Base-by-base conservation (phyloP, 2,113 vertebrate genomes). In the Neofelis nebulosa region DNA sequence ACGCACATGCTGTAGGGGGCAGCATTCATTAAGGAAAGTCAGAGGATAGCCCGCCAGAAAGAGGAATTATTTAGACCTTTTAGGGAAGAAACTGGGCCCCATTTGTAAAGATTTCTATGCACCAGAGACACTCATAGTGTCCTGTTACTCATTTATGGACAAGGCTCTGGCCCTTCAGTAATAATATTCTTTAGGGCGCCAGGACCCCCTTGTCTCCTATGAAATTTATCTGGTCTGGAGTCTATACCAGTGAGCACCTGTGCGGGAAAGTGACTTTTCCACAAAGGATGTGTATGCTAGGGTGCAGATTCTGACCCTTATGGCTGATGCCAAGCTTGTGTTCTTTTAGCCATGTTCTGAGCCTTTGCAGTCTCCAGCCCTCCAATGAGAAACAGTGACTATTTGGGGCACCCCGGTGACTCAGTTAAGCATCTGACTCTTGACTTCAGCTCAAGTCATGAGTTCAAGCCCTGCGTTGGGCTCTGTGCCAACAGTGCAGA, bases 1-100 rank as follows among this genome's bases (percentile, higher is more conserved):
- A 38, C 38, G 38, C 38, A 38, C 7, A 33, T 90, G 16, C 97
- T 90, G 36, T 50, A 97, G 97, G 29, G 90, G 96, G 92, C 97
- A 97, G 84, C 45, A 78, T 92, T 94, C 84, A 71, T 93, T 87
- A 92, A 89, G 57, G 48, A 94, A 92, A 95, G 36, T 21, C 41
- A 71, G n/a, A 5, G 31, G 15, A 50, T 13, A 31, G 21, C 38
- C 52, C 7, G 0, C 7, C 19, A 73, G 85, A 80, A 19, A 29
- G 33, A n/a, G 45, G 5, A 76, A 52, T 55, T 25, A 21, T 61
- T 88, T 84, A 74, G 33, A 33, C 83, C 80, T 94, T 96, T 16
- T 65, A 87, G 95, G 87, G 92, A 90, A 96, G 94, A 97, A 68
- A 68, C 50, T 16, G 14, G 19, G 11, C 16, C 36, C 18, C 31